Conservation (phyloP, 2,888 invertebrate species). For the Ichneumoninae sp. region DNA sequence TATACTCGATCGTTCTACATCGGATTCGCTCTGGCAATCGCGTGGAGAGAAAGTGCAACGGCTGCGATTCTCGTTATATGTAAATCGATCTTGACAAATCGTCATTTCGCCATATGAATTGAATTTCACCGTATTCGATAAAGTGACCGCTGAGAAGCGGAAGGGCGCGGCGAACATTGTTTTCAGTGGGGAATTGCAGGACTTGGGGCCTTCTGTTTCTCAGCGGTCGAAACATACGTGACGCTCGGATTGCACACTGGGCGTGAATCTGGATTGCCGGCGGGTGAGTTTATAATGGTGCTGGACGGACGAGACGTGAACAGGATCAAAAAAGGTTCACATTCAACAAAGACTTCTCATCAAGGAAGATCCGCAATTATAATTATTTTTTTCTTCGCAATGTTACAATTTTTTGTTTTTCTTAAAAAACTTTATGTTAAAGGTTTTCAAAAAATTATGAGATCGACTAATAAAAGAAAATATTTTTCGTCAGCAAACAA, state of each 20-base stretch:
- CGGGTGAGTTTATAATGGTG: background rate
- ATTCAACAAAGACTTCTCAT: background rate
- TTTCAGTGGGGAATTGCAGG: background rate
- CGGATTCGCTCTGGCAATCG: slow-evolving; percentile 2
- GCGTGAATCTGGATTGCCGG: background rate
- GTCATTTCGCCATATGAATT: slow-evolving; percentile 12
- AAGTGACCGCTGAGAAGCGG: background rate
- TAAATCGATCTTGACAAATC: slow-evolving; percentile 41
- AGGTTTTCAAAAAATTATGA: too few species aligned
- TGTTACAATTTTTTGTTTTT: background rate
- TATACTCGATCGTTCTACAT: background rate
- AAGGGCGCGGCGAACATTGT: background rate
- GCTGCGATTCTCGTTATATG: slow-evolving; percentile 41
- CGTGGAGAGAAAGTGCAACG: background rate
- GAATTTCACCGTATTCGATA: slow-evolving; percentile 2
- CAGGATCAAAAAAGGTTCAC: background rate
- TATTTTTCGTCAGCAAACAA: too few species aligned
- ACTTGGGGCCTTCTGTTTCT: background rate
- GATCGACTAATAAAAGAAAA: too few species aligned
- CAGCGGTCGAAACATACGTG: background rate
- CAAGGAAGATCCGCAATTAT: background rate
- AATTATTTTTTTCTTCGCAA: background rate
- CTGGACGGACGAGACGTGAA: background rate
- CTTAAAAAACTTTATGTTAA: too few species aligned
- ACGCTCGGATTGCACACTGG: background rate